phyloP scores from a whole-genome alignment of 2,797 vertebrate species.

The Cheirogaleus major region DNA sequence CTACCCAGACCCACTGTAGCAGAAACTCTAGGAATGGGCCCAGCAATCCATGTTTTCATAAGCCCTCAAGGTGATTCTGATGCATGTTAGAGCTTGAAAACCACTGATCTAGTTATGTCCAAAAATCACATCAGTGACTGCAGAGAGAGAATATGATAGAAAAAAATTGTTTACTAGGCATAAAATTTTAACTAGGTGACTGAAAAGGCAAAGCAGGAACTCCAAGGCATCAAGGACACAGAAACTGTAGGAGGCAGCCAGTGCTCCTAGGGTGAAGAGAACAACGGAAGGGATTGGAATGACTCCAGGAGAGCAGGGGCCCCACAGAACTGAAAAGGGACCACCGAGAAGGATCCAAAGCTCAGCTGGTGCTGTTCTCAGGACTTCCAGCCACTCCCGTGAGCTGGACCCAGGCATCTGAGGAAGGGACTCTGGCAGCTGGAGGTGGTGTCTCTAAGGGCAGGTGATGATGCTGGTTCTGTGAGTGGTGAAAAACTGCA shows the following conservation, averaged over 20 bases:
- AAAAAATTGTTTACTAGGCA: not conserved
- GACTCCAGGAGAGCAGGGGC: not conserved
- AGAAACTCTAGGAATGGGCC: not conserved
- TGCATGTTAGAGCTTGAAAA: not conserved
- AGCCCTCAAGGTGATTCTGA: not conserved
- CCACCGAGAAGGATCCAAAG: too few species aligned
- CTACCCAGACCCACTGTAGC: not conserved
- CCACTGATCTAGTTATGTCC: not conserved
- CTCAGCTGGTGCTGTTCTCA: not conserved
- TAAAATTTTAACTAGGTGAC: not conserved
- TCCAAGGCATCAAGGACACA: not conserved
- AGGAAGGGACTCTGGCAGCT: not conserved
- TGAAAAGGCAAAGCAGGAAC: not conserved
- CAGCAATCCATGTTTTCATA: not conserved
- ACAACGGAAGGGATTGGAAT: not conserved
- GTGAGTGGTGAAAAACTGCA: not conserved
- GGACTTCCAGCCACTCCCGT: not conserved
- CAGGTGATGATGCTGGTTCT: not conserved
- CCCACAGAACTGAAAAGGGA: not conserved
- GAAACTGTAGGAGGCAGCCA: not conserved
- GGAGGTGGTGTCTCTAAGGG: accelerated
- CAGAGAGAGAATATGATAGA: not conserved
- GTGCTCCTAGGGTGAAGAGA: not conserved
- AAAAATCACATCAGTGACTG: not conserved
- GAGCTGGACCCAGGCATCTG: not conserved